A percentile compares a stretch with the other conserved stretches of the same genome.
Evolutionary conservation across 2,797 vertebrate species (phyloP).

Genomic region (Orestias chungarensis): DNA sequence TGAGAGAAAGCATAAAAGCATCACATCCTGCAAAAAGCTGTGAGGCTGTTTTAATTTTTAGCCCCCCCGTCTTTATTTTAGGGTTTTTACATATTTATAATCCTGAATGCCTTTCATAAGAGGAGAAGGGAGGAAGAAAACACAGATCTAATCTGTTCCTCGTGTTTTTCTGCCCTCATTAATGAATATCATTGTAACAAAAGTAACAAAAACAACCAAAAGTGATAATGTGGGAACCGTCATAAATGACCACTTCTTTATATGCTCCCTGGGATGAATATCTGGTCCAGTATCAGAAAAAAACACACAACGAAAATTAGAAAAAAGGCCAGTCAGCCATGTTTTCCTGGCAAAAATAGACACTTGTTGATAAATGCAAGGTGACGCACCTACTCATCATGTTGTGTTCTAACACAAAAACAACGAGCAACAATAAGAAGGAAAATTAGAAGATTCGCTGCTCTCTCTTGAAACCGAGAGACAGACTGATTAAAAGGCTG

Average conservation of each 20-base stretch:
- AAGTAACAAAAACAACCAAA: slow-evolving; percentile 3
- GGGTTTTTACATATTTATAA: slow-evolving; percentile 7
- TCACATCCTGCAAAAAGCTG: background rate
- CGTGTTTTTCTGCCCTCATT: slow-evolving; percentile 26
- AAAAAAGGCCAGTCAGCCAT: slow-evolving; percentile 17
- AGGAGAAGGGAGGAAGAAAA: background rate
- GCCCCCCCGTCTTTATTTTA: no score
- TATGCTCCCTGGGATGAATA: slow-evolving; percentile 23
- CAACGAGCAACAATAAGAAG: background rate
- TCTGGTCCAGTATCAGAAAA: background rate
- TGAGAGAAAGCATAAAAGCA: background rate
- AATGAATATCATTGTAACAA: slow-evolving; percentile 33
- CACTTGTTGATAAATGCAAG: slow-evolving; percentile 18
- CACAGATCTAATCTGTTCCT: slow-evolving; percentile 20
- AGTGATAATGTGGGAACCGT: background rate
- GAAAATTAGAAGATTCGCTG: background rate
- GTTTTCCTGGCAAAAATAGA: slow-evolving; percentile 25
- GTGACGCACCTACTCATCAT: slow-evolving; percentile 8
- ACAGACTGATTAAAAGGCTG: background rate
- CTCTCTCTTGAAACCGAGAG: background rate
- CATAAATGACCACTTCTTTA: slow-evolving; percentile 19
- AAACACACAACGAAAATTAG: background rate
- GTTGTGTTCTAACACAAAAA: background rate
- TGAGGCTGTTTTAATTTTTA: background rate
- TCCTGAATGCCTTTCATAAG: background rate